Evolutionary conservation across 1,140 invertebrate genomes (phyloP), one percentile per base, ranked within the genome.

Genomic region (Drosophila orena): DNA sequence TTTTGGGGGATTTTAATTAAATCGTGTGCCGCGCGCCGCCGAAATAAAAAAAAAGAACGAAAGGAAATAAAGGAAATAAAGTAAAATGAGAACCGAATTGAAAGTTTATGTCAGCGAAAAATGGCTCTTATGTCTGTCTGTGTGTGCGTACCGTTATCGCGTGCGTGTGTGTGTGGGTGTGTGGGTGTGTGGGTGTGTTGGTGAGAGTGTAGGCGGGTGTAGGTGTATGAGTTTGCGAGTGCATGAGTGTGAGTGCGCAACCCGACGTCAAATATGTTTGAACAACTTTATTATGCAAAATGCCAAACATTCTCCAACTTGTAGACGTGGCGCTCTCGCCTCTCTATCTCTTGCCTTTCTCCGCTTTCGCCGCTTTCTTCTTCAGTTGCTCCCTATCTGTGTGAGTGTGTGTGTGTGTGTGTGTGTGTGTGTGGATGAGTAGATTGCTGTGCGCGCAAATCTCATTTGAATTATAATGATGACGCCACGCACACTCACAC

Each of bases 401-500:
- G 30, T 3, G 8, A 10, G 30, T 8, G 30, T 12, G 35, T 14
- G 35, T 37, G 11, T 53, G 38, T 37, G 22, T 42, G 66, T 57
- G 35, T 46, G 53, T n/a, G 40, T 22, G 34, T 53, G 35, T 38
- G 42, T 42, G 49, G n/a, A 43, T 35, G 52, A 52, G 58, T 46
- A 53, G 72, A 84, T 85, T 77, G 59, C 81, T 85, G 69, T 86
- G 78, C 83, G 75, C 78, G 78, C 79, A 88, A 88, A 88, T 88
- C 83, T 88, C 84, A 88, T 88, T 88, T 88, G 83, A 88, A 88
- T 88, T 86, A 86, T 86, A 88, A 88, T 86, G 83, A 86, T 83
- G 83, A 80, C 79, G 83, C 83, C 78, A 80, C 46, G 66, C 80
- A 75, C 66, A 62, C 57, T 61, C 81, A 79, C 44, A 58, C 79